phyloP scores from a whole-genome alignment of 2,113 vertebrate species.

The Corythoichthys intestinalis region DNA sequence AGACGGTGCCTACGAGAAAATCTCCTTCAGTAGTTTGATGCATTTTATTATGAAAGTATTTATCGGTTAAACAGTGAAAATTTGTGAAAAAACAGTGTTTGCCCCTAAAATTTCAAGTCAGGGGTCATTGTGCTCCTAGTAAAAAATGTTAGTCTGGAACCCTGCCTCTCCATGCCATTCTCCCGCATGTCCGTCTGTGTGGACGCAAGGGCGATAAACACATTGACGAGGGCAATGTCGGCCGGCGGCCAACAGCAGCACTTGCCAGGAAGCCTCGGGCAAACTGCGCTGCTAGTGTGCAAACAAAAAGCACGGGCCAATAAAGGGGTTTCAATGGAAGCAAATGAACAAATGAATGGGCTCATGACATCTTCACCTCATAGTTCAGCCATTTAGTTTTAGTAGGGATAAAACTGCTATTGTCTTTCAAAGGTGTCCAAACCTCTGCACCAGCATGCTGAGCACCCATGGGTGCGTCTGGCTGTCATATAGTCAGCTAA shows the following conservation, averaged over 20 bases:
- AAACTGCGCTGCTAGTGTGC: constrained; percentile 15
- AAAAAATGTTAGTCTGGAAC: no score
- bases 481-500: neutral
- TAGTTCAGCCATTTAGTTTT: neutral
- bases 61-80: no score
- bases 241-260: constrained; percentile 26
- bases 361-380: constrained; percentile 10
- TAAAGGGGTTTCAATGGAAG: constrained; percentile 28
- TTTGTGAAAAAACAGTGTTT: no score
- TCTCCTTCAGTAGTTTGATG: no score
- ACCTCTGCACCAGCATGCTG: neutral
- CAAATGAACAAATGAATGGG: constrained; percentile 24
- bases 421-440: neutral
- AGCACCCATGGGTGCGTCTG: neutral
- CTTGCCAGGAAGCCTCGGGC: constrained; percentile 7
- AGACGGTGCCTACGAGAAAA: no score
- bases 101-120: no score
- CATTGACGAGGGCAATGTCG: constrained; percentile 28
- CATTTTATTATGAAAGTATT: no score
- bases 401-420: neutral
- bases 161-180: neutral
- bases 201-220: constrained; percentile 25
- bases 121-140: no score
- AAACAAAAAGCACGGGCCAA: constrained; percentile 24
- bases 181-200: neutral